phyloP scores from a whole-genome alignment of 2,888 invertebrate genomes.

The Mesorhabditis belari region DNA sequence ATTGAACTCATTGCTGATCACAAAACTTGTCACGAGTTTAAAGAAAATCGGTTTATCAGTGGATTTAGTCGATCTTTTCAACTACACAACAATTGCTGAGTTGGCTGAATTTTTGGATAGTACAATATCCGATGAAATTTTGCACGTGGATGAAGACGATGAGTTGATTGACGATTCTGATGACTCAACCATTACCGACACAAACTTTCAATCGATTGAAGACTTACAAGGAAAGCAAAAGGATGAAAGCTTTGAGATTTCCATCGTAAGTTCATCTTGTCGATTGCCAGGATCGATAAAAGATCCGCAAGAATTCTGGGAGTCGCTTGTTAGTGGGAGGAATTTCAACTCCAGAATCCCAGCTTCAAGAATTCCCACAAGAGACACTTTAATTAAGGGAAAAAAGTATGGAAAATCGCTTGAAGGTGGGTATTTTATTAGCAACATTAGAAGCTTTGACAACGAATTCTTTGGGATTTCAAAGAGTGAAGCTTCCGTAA shows the following conservation, averaged over 20 bases:
- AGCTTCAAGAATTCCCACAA: slow-evolving; percentile 30
- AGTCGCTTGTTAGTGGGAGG: slow-evolving; percentile 30
- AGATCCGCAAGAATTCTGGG: slow-evolving; percentile 37
- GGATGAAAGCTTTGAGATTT: slow-evolving; percentile 38
- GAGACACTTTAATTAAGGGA: slow-evolving; percentile 33
- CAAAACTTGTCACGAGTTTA: slow-evolving; percentile 20
- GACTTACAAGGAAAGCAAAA: background rate
- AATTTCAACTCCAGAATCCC: slow-evolving; percentile 37
- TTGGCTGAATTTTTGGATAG: slow-evolving; percentile 17
- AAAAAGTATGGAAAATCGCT: slow-evolving; percentile 28
- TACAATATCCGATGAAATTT: background rate
- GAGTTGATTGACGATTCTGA: background rate
- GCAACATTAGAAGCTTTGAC: slow-evolving; percentile 34
- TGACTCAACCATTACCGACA: slow-evolving; percentile 26
- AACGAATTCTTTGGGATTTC: slow-evolving; percentile 44
- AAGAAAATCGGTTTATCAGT: slow-evolving; percentile 20
- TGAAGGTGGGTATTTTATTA: slow-evolving; percentile 46
- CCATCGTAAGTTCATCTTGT: slow-evolving; percentile 22
- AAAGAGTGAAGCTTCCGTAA: slow-evolving; percentile 40
- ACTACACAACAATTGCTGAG: slow-evolving; percentile 22
- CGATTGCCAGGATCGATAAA: slow-evolving; percentile 39
- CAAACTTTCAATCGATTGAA: background rate
- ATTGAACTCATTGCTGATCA: slow-evolving; percentile 23
- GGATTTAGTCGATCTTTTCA: slow-evolving; percentile 23
- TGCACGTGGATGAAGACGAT: background rate